Conservation (phyloP, 2,888 invertebrate species). For the Meliscaeva auricollis region DNA sequence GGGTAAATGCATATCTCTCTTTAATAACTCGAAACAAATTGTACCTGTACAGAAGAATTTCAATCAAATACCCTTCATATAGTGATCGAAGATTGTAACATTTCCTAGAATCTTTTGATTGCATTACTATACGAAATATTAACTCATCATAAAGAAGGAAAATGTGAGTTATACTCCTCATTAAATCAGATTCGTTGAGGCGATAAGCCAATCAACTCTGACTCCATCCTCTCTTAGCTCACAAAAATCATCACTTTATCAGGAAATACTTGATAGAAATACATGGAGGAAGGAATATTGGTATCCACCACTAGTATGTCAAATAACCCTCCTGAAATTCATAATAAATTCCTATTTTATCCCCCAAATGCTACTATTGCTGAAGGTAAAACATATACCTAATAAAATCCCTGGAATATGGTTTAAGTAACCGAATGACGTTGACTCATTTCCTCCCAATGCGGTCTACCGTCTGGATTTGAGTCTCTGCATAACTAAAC, state of each 20-base stretch:
- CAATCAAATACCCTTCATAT: too few relatives aligned
- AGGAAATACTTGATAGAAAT: not conserved
- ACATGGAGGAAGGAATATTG: too few relatives aligned
- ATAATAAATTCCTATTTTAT: not conserved
- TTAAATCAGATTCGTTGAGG: slow-evolving; percentile 1
- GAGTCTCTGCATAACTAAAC: slow-evolving; percentile 31
- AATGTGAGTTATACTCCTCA: not conserved
- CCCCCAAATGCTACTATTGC: not conserved
- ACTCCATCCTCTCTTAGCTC: not conserved
- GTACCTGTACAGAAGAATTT: too few relatives aligned
- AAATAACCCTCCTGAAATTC: slow-evolving; percentile 1
- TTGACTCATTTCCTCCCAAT: not conserved
- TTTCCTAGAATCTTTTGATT: too few relatives aligned
- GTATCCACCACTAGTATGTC: not conserved
- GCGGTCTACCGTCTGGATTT: slow-evolving; percentile 10
- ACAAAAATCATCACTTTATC: slow-evolving; percentile 15
- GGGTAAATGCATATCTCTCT: too few relatives aligned
- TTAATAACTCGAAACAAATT: too few relatives aligned
- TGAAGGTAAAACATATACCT: not conserved
- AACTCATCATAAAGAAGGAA: not conserved
- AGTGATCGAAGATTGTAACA: too few relatives aligned
- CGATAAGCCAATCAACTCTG: not conserved
- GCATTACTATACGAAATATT: not conserved
- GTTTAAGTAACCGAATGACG: slow-evolving; percentile 30
- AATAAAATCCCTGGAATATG: slow-evolving; percentile 25